A percentile compares a stretch with the other conserved stretches of the same genome.
Evolutionary conservation across 1,140 invertebrate genomes (phyloP).

Genomic region (Dufourea novaeangliae): DNA sequence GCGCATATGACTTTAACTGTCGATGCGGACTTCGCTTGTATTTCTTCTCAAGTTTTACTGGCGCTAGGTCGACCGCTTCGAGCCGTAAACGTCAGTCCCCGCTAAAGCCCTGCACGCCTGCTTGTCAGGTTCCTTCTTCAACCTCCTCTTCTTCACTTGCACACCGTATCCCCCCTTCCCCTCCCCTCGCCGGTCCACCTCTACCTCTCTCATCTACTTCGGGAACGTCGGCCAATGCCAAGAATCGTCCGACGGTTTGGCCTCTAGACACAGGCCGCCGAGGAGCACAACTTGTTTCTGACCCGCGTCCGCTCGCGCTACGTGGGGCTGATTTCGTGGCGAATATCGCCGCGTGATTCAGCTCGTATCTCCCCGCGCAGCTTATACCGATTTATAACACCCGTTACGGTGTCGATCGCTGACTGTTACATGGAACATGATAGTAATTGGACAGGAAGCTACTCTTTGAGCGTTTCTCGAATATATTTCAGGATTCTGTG

Average conservation of each 20-base stretch:
- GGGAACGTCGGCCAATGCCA: background rate
- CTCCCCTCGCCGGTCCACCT: too few species aligned
- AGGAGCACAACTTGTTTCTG: background rate
- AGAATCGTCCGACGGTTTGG: constrained; percentile 6
- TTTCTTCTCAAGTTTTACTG: constrained; percentile 78
- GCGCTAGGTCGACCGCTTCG: constrained; percentile 71
- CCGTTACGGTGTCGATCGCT: background rate
- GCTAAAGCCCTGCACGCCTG: constrained; percentile 56
- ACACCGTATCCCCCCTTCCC: constrained; percentile 1
- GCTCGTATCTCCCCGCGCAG: too few species aligned
- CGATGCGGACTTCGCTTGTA: constrained; percentile 75
- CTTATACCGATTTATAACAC: background rate
- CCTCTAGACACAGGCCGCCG: background rate
- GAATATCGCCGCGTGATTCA: background rate
- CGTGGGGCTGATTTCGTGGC: background rate
- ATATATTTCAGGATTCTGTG: too few species aligned
- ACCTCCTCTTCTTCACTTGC: constrained; percentile 38
- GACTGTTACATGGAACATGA: background rate
- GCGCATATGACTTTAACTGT: constrained; percentile 78
- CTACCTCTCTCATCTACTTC: constrained; percentile 1
- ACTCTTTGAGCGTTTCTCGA: background rate
- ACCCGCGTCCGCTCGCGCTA: background rate
- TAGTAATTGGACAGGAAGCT: background rate
- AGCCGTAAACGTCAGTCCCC: constrained; percentile 73
- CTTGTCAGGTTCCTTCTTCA: constrained; percentile 54